A percentile compares a stretch with the other conserved stretches of the same genome.
Evolutionary conservation across 1,140 invertebrate species (phyloP).

Genomic region (Magallana ariakensis): DNA sequence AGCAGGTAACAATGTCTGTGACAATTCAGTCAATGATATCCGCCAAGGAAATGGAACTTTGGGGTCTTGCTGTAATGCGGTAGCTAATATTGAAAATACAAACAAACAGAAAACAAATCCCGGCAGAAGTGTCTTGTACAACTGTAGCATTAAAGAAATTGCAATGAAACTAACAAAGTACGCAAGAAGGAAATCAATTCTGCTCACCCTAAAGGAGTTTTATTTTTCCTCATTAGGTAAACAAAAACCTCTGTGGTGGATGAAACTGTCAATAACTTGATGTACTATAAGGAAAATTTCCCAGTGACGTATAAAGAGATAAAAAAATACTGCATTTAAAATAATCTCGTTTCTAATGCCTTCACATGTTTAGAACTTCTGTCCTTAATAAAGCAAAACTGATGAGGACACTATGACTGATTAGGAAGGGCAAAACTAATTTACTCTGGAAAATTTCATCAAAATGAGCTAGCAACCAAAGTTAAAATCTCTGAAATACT

Average conservation of each 20-base stretch:
- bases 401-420: background rate
- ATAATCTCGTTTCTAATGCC: background rate
- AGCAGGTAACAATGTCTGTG: background rate
- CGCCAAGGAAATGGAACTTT: no score
- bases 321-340: background rate
- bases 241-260: background rate
- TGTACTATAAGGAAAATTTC: background rate
- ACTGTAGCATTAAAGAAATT: no score
- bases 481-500: background rate
- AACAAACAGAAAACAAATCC: no score
- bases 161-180: background rate
- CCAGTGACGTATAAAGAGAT: background rate
- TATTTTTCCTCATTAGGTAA: background rate
- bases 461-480: background rate
- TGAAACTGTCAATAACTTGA: slow-evolving; percentile 8
- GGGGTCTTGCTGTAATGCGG: no score
- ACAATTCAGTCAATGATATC: background rate
- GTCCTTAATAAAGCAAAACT: background rate
- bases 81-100: no score
- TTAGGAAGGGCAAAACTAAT: background rate
- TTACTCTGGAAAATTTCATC: slow-evolving; percentile 1
- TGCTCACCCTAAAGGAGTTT: background rate
- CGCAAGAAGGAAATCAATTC: slow-evolving; percentile 9
- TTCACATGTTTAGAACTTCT: background rate
- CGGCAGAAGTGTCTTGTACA: no score